Conservation (phyloP, 2,888 invertebrate species). For the Nemapogon koenigi region DNA sequence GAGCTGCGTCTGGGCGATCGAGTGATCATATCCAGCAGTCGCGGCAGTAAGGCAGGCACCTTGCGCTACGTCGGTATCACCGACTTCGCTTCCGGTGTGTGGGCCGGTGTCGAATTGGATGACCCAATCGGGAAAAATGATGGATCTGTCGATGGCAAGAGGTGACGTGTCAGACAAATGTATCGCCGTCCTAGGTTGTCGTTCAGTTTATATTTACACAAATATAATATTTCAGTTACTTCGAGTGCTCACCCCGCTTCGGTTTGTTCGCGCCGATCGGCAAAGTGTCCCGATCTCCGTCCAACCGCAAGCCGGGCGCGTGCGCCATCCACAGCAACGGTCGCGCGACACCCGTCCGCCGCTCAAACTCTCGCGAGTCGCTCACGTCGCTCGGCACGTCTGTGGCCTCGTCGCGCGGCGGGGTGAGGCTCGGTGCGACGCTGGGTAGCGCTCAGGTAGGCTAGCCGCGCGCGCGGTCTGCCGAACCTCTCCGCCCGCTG, state of each 20-base stretch:
- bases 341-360: slow-evolving; percentile 64
- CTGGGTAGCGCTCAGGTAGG: slow-evolving; percentile 72
- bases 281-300: slow-evolving; percentile 88
- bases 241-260: slow-evolving; percentile 87
- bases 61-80: slow-evolving; percentile 86
- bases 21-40: slow-evolving; percentile 86
- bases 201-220: background rate
- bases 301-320: slow-evolving; percentile 69
- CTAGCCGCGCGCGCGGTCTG: slow-evolving; percentile 63
- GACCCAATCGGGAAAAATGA: slow-evolving; percentile 96
- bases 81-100: slow-evolving; percentile 91
- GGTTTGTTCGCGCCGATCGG: slow-evolving; percentile 93
- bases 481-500: slow-evolving; percentile 35
- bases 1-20: slow-evolving; percentile 87
- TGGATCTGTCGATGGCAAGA: slow-evolving; percentile 89
- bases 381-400: slow-evolving; percentile 71
- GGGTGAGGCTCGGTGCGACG: slow-evolving; percentile 79
- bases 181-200: background rate
- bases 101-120: slow-evolving; percentile 96
- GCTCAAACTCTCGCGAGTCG: slow-evolving; percentile 87
- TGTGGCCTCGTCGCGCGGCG: slow-evolving; percentile 66
- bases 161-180: slow-evolving; percentile 60
- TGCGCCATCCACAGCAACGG: slow-evolving; percentile 70
- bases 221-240: slow-evolving; percentile 74
- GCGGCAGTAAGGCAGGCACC: slow-evolving; percentile 88